Evolutionary conservation across 2,797 vertebrate genomes (phyloP), one percentile per base, ranked within the genome.

Genomic region (Austrolebias charrua): DNA sequence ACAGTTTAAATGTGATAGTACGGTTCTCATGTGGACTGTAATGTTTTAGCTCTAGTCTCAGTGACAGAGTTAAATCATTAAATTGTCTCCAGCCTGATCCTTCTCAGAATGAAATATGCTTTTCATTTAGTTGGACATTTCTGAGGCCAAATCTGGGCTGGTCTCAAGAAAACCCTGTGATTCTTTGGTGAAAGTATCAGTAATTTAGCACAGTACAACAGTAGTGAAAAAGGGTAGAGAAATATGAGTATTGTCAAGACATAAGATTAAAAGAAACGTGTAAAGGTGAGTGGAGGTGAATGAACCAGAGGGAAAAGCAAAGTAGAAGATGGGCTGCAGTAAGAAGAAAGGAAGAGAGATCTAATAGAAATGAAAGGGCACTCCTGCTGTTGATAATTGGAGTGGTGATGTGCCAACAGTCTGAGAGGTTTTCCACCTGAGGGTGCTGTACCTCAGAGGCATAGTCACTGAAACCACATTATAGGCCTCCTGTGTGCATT

Each of bases 331-430:
- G 24, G 46, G 19, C 47, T 57, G 66, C 64, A 67, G 62, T 29
- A 55, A 67, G 79, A 82, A 73, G 66, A 79, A 80, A 78, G 76
- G 54, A 69, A 69, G 78, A 76, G 64, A 81, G 69, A 81, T 71
- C 69, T 76, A 79, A 79, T 73, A 74, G 76, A 84, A 88, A 87
- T 77, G 71, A 90, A 89, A 85, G 81, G 80, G 58, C 77, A 76
- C 81, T 87, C 80, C 78, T 85, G 80, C 75, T 85, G 81, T 86
- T 82, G 83, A 80, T 90, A 89, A 88, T 86, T 90, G 88, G 79
- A 83, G 78, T 63, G 62, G 69, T 82, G 79, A 82, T 85, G 77
- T 79, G 81, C 79, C 80, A 84, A 73, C 69, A 69, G 62, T 80
- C 76, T 83, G 81, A 89, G 77, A 86, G 80, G 78, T 82, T 85